These are phyloP conservation scores for Automeris io DNA, from an alignment of 2,888 invertebrate genomes.

Conservation along the genomic window DNA sequence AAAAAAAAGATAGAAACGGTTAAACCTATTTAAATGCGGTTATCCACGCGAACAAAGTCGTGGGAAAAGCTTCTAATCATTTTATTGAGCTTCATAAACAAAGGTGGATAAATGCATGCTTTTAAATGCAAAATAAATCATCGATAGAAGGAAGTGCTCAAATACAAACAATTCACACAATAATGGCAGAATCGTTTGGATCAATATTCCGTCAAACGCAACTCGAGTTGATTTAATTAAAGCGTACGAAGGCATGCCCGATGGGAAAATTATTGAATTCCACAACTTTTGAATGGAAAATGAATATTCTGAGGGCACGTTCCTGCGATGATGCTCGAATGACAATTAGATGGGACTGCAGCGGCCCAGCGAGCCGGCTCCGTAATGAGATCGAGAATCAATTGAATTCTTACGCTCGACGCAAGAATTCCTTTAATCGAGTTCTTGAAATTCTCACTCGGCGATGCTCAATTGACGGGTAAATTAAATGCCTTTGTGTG, in stretches of 20 bases:
- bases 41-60: too few relatives aligned
- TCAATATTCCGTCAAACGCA: conserved; percentile 5
- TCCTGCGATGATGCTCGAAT: conserved; percentile 1
- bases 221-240: conserved; percentile 8
- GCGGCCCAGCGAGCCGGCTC: neutral
- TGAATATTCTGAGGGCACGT: conserved; percentile 6
- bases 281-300: conserved; percentile 5
- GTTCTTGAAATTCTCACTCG: neutral
- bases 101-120: too few relatives aligned
- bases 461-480: neutral
- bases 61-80: too few relatives aligned
- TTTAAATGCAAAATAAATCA: too few relatives aligned
- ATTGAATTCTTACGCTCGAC: conserved; percentile 2
- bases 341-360: neutral
- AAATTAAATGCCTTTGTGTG: neutral
- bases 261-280: neutral
- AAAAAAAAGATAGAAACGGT: too few relatives aligned
- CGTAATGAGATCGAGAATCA: conserved; percentile 4
- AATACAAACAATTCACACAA: too few relatives aligned
- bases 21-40: too few relatives aligned
- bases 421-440: conserved; percentile 9
- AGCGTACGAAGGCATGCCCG: neutral
- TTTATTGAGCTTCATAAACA: too few relatives aligned
- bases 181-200: neutral
- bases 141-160: too few relatives aligned